Percentiles rank a stretch among this genome's conserved stretches.
phyloP scores from a whole-genome alignment of 2,113 vertebrate species.

The Pelusios castaneus region DNA sequence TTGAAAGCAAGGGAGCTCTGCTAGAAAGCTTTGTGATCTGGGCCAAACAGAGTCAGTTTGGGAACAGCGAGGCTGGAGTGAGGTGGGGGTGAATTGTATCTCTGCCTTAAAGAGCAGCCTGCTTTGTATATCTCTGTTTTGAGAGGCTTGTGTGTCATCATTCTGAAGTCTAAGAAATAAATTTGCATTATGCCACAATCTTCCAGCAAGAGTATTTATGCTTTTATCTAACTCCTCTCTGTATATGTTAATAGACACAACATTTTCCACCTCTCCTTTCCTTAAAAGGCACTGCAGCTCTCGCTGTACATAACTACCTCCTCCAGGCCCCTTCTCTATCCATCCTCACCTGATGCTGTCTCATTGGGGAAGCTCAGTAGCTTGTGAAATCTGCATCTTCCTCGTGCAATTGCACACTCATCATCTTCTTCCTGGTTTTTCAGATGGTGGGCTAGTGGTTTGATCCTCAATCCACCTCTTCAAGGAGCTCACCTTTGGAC shows the following conservation, averaged over 20 bases:
- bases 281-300: neutral
- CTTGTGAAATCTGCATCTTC: neutral
- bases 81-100: neutral
- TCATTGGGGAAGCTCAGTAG: neutral
- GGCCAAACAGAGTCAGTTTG: neutral
- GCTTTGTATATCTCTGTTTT: neutral
- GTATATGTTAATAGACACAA: neutral
- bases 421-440: neutral
- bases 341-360: neutral
- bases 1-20: neutral
- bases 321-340: neutral
- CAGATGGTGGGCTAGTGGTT: neutral
- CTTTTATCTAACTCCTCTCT: neutral
- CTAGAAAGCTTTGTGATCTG: neutral
- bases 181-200: neutral
- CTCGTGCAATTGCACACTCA: neutral
- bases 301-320: neutral
- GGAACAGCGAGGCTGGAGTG: neutral
- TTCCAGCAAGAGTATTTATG: neutral
- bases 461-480: neutral
- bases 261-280: neutral
- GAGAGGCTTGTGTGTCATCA: neutral
- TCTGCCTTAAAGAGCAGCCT: neutral
- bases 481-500: neutral
- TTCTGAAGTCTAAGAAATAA: neutral